A percentile compares a stretch with the other conserved stretches of the same genome.
Evolutionary conservation across 2,797 vertebrate genomes (phyloP).

Genomic region (Hoplostethus atlanticus): DNA sequence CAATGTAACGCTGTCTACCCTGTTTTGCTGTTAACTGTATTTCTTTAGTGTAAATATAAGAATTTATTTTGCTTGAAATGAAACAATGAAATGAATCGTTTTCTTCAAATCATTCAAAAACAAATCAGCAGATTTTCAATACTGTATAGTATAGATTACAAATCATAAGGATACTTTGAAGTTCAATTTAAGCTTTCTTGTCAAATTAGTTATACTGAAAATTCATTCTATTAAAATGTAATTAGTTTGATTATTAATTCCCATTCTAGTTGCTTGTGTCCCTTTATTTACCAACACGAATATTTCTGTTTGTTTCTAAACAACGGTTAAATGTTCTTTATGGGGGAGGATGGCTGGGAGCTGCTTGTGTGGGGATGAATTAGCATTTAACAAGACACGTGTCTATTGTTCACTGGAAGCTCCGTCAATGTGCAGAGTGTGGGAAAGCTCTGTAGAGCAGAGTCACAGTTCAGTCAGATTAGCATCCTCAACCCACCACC

Average conservation of each 20-base stretch:
- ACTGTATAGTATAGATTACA: too few species aligned
- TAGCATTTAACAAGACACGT: conserved; percentile 84
- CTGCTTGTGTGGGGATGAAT: conserved; percentile 69
- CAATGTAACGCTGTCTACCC: too few species aligned
- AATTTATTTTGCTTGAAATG: too few species aligned
- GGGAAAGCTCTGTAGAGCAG: conserved; percentile 78
- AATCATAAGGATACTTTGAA: too few species aligned
- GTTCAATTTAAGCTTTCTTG: too few species aligned
- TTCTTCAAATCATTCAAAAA: too few species aligned
- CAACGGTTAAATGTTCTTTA: conserved; percentile 33
- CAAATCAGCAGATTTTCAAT: too few species aligned
- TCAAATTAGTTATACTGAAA: too few species aligned
- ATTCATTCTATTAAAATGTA: not conserved
- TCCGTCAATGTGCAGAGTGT: conserved; percentile 77
- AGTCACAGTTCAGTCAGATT: conserved; percentile 79
- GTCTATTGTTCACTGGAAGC: conserved; percentile 70
- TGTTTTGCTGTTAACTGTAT: too few species aligned
- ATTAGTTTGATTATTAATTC: not conserved
- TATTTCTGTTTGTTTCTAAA: conserved; percentile 63
- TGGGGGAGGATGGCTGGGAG: conserved; percentile 55
- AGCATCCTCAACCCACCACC: conserved; percentile 57
- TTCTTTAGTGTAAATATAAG: too few species aligned
- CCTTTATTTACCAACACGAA: conserved; percentile 44
- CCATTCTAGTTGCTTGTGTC: conserved; percentile 4
- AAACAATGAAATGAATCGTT: too few species aligned